Evolutionary conservation across 2,797 vertebrate species (phyloP).

Genomic region (Oreochromis mossambicus): DNA sequence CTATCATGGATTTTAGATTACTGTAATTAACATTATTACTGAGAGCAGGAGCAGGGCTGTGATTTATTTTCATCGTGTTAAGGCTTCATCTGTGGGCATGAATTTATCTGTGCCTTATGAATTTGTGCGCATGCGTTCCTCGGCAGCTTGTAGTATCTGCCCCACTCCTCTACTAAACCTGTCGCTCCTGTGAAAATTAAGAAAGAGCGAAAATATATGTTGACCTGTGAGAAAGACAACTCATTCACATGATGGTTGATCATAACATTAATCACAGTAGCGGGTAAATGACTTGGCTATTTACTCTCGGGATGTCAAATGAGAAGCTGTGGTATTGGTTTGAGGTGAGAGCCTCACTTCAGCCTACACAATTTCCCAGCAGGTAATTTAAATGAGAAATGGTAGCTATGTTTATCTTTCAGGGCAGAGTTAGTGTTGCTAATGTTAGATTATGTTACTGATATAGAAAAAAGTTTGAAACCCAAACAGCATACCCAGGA

Average conservation of each 20-base stretch:
- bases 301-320: conserved; percentile 32
- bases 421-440: neutral
- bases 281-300: conserved; percentile 58
- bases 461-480: neutral
- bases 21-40: neutral
- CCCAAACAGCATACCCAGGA: neutral
- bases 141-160: neutral
- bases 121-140: neutral
- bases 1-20: neutral
- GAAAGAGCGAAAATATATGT: neutral
- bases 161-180: neutral
- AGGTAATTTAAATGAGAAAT: conserved; percentile 62
- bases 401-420: conserved; percentile 43
- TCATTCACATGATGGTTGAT: conserved; percentile 18
- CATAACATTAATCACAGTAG: conserved; percentile 50
- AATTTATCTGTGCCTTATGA: neutral
- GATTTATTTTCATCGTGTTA: neutral
- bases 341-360: conserved; percentile 47
- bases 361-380: conserved; percentile 62
- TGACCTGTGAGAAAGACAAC: conserved; percentile 21
- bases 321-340: conserved; percentile 59
- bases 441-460: neutral
- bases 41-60: neutral
- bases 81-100: neutral
- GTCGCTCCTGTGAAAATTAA: neutral